Evolutionary conservation across 1,140 invertebrate species (phyloP), one percentile per base, ranked within the genome.

Genomic region (Nasonia longicornis): DNA sequence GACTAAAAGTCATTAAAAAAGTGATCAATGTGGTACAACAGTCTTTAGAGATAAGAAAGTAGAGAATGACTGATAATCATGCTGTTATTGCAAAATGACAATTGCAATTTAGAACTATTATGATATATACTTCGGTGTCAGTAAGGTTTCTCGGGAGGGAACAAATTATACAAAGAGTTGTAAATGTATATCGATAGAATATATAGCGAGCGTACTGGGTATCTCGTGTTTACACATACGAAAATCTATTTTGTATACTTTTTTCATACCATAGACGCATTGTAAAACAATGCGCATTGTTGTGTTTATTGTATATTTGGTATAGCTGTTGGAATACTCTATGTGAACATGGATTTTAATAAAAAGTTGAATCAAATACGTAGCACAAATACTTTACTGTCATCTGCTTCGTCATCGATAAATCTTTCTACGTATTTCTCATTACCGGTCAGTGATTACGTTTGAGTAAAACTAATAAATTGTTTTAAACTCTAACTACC

Each of bases 291-390:
- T 78, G 45, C 42, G 42, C 63, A 73, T 82, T 78, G 80, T 82
- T 82, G 77, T 78, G 69, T 72, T 77, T 71, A 64, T 71, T 81
- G 66, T 81, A 81, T 64, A 81, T 72, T 77, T 81, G 58, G 20
- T 38, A 72, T 6, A 26, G 29, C 29, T 77, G 69, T 82, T 77
- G 45, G 66, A 20, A 12, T 82, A 73, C 12, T 29, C 10, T 22
- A 63, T 66, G 69, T 66, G 69, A 31, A 73, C 38, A 69, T 63
- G 38, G 20, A 77, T 82, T 77, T 82, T 82, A 82, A 82, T 82
- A 82, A 82, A 77, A 82, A 77, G 48, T 81, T 71, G 2, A 76
- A 71, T 67, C 11, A 77, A 77, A 77, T 11, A 31, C 26, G 48
- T 0, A 20, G 38, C 20, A 1, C 26, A 16, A 22, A 26, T 58